phyloP scores from a whole-genome alignment of 1,140 invertebrate genomes.

The Ceratina calcarata region DNA sequence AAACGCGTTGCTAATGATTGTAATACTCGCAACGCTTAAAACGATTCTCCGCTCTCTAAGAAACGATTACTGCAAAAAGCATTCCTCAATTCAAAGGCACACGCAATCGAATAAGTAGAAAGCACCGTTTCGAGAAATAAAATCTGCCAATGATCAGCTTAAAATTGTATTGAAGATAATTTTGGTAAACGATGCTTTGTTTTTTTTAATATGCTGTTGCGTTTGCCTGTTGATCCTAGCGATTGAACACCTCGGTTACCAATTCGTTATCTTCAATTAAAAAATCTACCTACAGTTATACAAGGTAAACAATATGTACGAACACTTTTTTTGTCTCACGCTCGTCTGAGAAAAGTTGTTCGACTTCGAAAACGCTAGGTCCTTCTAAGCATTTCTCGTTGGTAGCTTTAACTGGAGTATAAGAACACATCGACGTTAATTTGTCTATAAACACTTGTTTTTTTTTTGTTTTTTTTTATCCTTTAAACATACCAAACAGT shows the following conservation, averaged over 20 bases:
- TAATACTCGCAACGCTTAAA: neutral
- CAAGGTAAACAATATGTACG: constrained; percentile 53
- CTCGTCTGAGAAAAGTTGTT: constrained; percentile 37
- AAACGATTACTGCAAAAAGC: constrained; percentile 23
- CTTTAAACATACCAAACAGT: constrained; percentile 53
- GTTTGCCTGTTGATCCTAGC: constrained; percentile 40
- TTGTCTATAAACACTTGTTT: constrained; percentile 32
- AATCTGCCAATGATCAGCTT: no score
- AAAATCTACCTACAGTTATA: constrained; percentile 49
- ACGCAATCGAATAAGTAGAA: constrained; percentile 6
- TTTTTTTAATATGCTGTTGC: constrained; percentile 13
- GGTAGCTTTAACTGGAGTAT: constrained; percentile 54
- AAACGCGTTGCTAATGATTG: constrained; percentile 9
- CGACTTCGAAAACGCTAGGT: constrained; percentile 53
- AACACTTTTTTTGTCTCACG: constrained; percentile 43
- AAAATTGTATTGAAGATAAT: no score
- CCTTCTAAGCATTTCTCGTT: constrained; percentile 37
- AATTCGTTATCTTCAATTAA: constrained; percentile 50
- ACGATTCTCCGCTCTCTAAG: neutral
- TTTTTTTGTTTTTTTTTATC: constrained; percentile 11
- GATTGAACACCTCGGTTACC: constrained; percentile 43
- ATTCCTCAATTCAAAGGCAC: constrained; percentile 3
- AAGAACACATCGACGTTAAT: constrained; percentile 58
- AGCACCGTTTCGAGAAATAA: constrained; percentile 13
- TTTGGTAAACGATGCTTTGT: neutral